Base-by-base conservation (phyloP, 1,140 invertebrate species). In the Drosophila nannoptera region DNA sequence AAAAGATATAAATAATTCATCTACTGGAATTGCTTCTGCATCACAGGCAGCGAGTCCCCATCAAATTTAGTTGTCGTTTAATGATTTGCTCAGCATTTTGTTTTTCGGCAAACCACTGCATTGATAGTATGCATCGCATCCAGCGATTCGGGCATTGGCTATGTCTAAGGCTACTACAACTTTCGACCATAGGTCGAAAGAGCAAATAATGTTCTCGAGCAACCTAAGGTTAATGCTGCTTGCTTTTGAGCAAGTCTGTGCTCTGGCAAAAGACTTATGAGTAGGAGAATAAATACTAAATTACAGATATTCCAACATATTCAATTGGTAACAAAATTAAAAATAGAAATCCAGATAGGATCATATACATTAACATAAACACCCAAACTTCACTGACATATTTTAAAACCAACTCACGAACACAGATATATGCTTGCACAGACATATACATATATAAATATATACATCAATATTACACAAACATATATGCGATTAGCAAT, bases 1-100 rank as follows among this genome's bases (percentile, higher is more conserved):
- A 7, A 50, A 65, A 16, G 48, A 56, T 16, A 31, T 61, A 1
- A 63, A 63, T 11, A 63, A 64, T 12, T 45, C 66, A 9, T 12
- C 56, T 8, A 29, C 63, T 38, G 49, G 38, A 8, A 77, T 75
- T 66, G 76, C 80, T 50, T 80, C 87, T 46, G 65, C 82, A 4
- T 84, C 87, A 31, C 73, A 82, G 70, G 78, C 87, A 16, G 72
- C 87, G 35, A 75, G 74, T 74, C 74, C 87, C 42, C 87, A 78
- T 71, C 87, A 88, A 74, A 88, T 88, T 73, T 88, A 88, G 87
- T 88, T 88, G 81, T 88, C 87, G 74, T 88, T 88, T 64, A 88
- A 88, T 73, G 87, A 88, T 82, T 88, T 88, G 87, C 77, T 88
- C 60, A 88, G 78, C 77, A 88, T 88, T 82, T 84, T 88, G 49